A percentile compares a stretch with the other conserved stretches of the same genome.
phyloP scores from a whole-genome alignment of 2,113 vertebrate species.

The Zosterops japonicus region DNA sequence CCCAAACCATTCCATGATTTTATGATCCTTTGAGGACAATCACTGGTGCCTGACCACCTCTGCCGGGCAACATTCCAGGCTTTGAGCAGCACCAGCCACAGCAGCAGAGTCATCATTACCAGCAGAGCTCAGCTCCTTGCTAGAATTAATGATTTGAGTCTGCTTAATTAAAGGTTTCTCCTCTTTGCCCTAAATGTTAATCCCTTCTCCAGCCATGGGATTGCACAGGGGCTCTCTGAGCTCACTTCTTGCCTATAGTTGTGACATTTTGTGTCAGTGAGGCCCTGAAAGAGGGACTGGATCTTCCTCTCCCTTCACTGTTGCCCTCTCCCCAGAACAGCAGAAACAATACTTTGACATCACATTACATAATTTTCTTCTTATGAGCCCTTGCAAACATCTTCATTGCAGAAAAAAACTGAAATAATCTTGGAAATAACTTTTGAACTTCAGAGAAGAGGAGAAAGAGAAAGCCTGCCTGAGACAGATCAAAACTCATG shows the following conservation, averaged over 20 bases:
- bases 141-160: not conserved
- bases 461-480: not conserved
- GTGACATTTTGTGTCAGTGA: not conserved
- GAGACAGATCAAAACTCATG: not conserved
- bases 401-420: not conserved
- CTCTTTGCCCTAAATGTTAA: not conserved
- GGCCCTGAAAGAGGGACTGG: not conserved
- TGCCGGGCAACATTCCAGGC: accelerated
- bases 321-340: not conserved
- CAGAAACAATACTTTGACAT: not conserved
- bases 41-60: not conserved
- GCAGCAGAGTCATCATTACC: not conserved
- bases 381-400: not conserved
- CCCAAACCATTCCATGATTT: not conserved
- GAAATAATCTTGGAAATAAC: not conserved
- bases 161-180: not conserved
- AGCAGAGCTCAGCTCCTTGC: not conserved
- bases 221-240: not conserved
- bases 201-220: not conserved
- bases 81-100: not conserved
- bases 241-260: not conserved
- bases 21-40: not conserved
- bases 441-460: not conserved
- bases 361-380: not conserved
- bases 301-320: not conserved